Evolutionary conservation across 2,888 invertebrate species (phyloP).

Genomic region (Pharmacophagus antenor): DNA sequence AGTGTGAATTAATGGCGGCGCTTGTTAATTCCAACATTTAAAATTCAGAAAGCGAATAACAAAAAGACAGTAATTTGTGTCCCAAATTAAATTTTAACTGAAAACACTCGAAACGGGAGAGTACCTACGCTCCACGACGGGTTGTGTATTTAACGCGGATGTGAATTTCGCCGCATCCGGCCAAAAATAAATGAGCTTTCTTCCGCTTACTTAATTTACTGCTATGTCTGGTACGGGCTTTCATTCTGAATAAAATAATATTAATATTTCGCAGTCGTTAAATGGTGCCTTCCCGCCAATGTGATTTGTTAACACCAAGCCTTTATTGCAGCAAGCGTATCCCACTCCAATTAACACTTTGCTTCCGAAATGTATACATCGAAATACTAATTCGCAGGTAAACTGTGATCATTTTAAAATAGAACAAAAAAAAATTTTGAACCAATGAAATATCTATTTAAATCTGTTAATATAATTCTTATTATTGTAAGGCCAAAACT

Average conservation of each 20-base stretch:
- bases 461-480: no score
- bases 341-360: conserved; percentile 25
- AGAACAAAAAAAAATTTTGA: no score
- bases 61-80: conserved; percentile 75
- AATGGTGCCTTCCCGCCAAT: conserved; percentile 54
- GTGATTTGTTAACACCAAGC: conserved; percentile 62
- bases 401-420: no score
- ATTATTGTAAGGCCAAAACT: no score
- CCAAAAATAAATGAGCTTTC: conserved; percentile 80
- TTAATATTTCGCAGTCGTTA: conserved; percentile 72
- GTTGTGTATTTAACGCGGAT: conserved; percentile 79
- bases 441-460: no score
- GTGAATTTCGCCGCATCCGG: conserved; percentile 77
- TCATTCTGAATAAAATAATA: conserved; percentile 73
- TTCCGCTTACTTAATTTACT: conserved; percentile 79
- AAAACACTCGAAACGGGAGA: conserved; percentile 69
- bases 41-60: conserved; percentile 73
- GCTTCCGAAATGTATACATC: conserved; percentile 7
- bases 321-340: conserved; percentile 19
- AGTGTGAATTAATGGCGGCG: conserved; percentile 61
- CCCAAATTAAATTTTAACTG: conserved; percentile 75
- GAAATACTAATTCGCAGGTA: no score
- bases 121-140: conserved; percentile 60
- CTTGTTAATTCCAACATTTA: conserved; percentile 61
- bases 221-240: conserved; percentile 62